Percentiles rank a stretch among this genome's conserved stretches.
phyloP scores from a whole-genome alignment of 2,113 vertebrate species.

The Notiomystis cincta region DNA sequence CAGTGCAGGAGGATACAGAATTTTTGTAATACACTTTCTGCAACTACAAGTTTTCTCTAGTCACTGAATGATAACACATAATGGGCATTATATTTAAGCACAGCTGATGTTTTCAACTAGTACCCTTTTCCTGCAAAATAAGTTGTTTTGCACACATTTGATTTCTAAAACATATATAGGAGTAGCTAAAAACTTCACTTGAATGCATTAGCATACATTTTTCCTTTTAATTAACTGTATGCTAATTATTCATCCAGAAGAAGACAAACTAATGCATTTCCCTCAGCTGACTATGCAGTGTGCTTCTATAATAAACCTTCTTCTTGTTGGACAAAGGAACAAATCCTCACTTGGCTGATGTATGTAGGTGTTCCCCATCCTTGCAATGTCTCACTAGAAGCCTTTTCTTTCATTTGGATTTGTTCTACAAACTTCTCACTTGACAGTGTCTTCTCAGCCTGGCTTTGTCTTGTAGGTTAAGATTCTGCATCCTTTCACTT shows the following conservation, averaged over 20 bases:
- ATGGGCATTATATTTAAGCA: constrained; percentile 21
- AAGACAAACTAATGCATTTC: neutral
- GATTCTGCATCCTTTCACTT: neutral
- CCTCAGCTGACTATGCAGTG: neutral
- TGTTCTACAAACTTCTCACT: neutral
- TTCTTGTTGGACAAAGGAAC: neutral
- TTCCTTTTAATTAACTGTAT: constrained; percentile 12
- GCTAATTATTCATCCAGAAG: constrained; percentile 11
- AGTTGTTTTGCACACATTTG: neutral
- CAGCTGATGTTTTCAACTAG: constrained; percentile 41
- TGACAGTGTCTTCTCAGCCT: neutral
- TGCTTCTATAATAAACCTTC: neutral
- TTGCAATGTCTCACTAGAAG: neutral
- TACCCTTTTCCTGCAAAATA: constrained; percentile 22
- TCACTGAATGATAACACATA: neutral
- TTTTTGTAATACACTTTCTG: neutral
- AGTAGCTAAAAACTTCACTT: neutral
- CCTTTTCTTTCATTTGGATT: neutral
- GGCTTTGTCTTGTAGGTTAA: neutral
- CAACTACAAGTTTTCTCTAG: neutral
- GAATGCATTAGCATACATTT: constrained; percentile 21
- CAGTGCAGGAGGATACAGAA: neutral
- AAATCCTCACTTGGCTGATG: neutral
- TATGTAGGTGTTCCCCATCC: neutral
- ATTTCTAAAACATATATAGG: neutral